A percentile compares a stretch with the other conserved stretches of the same genome.
Conservation (phyloP, 2,113 vertebrate genomes). For the Pheucticus melanocephalus region DNA sequence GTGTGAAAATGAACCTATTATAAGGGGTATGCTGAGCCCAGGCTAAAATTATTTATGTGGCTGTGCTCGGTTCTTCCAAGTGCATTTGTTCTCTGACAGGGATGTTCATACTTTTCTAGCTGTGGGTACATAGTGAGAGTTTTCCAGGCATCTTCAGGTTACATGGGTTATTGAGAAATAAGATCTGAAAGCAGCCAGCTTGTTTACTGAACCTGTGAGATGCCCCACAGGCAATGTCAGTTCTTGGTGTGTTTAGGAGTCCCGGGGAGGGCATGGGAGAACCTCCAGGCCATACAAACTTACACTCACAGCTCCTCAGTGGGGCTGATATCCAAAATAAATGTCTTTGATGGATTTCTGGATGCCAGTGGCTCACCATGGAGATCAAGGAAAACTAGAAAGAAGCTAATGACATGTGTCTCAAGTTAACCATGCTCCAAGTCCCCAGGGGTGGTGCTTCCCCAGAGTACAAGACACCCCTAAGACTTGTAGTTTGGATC, state of each 20-base stretch:
- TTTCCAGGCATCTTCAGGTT: not conserved
- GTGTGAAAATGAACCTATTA: conserved; percentile 14
- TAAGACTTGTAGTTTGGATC: not conserved
- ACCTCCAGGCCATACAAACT: not conserved
- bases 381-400: not conserved
- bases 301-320: not conserved
- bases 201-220: not conserved
- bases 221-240: not conserved
- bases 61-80: not conserved
- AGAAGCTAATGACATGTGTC: not conserved
- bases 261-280: not conserved
- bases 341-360: not conserved
- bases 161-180: not conserved
- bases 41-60: conserved; percentile 37
- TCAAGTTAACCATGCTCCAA: not conserved
- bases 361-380: not conserved
- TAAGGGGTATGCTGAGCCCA: not conserved
- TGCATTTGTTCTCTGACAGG: not conserved
- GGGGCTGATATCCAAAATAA: not conserved
- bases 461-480: not conserved
- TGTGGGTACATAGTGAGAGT: not conserved
- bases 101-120: not conserved
- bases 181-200: not conserved
- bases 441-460: not conserved
- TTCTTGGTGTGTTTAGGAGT: not conserved